phyloP scores from a whole-genome alignment of 2,113 vertebrate species.

The Mormyrus lacerda region DNA sequence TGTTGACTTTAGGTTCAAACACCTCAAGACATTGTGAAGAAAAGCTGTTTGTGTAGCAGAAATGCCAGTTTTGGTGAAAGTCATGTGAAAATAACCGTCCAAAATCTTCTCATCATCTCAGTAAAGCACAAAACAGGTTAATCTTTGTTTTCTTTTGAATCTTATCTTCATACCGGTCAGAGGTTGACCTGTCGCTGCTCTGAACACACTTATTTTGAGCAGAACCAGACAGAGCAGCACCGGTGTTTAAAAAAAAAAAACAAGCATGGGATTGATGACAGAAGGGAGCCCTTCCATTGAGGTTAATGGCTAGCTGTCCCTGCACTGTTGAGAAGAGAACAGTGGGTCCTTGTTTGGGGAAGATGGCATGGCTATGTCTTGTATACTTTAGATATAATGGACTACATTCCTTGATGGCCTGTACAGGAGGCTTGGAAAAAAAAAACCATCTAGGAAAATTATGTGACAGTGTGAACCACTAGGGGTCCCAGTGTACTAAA shows the following conservation, averaged over 20 bases:
- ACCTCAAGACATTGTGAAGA: not conserved
- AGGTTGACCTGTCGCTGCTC: not conserved
- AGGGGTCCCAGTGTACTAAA: not conserved
- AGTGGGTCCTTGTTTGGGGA: not conserved
- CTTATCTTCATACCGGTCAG: conserved; percentile 57
- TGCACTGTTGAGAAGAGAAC: not conserved
- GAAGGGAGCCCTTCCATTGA: not conserved
- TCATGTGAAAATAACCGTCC: not conserved
- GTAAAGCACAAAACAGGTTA: conserved; percentile 58
- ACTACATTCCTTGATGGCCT: not conserved
- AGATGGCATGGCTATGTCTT: not conserved
- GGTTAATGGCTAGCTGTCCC: not conserved
- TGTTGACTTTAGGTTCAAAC: not conserved
- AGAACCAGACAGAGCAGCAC: not conserved
- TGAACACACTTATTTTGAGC: not conserved
- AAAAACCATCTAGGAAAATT: not conserved
- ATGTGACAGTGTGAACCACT: not conserved
- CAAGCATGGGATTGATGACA: not conserved
- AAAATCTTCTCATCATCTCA: conserved; percentile 53
- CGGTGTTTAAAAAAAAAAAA: not conserved
- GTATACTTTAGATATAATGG: not conserved
- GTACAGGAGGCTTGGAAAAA: not conserved
- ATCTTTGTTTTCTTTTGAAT: conserved; percentile 40
- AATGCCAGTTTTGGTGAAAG: not conserved
- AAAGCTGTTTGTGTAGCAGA: not conserved